These are phyloP conservation scores for Naja naja DNA, from an alignment of 2,113 vertebrate genomes.

Conservation along the genomic window DNA sequence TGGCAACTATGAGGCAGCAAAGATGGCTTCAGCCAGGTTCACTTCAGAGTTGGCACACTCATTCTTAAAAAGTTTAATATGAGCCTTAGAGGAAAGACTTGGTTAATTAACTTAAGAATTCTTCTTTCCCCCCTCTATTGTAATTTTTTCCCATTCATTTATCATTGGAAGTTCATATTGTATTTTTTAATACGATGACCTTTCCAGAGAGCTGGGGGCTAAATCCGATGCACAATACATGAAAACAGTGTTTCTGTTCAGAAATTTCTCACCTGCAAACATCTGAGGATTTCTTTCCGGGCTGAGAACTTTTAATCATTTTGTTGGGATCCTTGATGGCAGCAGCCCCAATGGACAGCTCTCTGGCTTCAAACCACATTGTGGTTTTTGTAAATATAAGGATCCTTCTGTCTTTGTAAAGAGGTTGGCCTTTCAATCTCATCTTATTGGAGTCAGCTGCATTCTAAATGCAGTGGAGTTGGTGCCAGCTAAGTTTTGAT, in stretches of 20 bases:
- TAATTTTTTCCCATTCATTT: background rate
- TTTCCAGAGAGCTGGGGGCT: background rate
- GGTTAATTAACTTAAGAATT: background rate
- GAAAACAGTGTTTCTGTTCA: background rate
- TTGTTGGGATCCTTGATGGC: background rate
- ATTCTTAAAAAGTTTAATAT: background rate
- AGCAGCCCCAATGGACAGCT: background rate
- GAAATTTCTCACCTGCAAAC: background rate
- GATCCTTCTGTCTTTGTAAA: background rate
- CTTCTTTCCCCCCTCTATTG: background rate
- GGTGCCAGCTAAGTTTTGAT: conserved; percentile 25
- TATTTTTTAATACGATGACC: background rate
- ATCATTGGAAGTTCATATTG: background rate
- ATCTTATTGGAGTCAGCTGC: background rate
- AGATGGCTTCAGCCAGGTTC: too few relatives aligned
- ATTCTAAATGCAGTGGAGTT: conserved; percentile 17
- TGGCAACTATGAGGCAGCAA: too few relatives aligned
- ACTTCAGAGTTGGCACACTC: too few relatives aligned
- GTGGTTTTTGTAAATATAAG: background rate
- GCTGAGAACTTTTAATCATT: background rate
- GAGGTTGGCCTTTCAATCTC: background rate
- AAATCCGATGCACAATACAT: background rate
- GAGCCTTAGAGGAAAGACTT: background rate
- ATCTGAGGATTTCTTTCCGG: background rate
- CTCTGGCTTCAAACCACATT: background rate